phyloP scores from a whole-genome alignment of 2,797 vertebrate genomes.

The Australoheros facetus region DNA sequence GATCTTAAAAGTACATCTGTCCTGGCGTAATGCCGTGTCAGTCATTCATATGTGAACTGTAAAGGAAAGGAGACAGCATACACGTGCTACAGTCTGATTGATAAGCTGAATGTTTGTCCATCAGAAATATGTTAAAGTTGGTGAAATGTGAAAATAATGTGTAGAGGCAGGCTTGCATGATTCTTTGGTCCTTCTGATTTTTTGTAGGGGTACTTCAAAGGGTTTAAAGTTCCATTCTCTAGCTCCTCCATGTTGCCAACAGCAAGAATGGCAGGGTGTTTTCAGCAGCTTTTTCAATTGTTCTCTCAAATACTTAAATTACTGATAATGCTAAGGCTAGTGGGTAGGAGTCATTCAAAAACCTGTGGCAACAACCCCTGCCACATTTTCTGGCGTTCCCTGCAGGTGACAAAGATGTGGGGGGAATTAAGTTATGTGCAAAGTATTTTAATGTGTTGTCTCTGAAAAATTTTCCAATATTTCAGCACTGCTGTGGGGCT shows the following conservation, averaged over 20 bases:
- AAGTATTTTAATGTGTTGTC: conserved; percentile 34
- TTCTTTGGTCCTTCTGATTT: not conserved
- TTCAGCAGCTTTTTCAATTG: conserved; percentile 40
- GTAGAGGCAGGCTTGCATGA: not conserved
- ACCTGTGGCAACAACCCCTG: not conserved
- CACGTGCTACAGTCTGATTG: not conserved
- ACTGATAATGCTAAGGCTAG: conserved; percentile 26
- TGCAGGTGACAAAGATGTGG: conserved; percentile 14
- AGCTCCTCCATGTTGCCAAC: not conserved
- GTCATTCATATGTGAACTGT: not conserved
- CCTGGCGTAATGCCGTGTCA: not conserved
- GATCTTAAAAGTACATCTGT: not conserved
- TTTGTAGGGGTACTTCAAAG: conserved; percentile 24
- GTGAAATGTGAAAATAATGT: not conserved
- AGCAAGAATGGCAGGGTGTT: conserved; percentile 18
- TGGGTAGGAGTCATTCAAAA: conserved; percentile 39
- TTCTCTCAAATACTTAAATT: conserved; percentile 53
- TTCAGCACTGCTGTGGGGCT: not conserved
- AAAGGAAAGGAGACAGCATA: not conserved
- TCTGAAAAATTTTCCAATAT: too few relatives aligned
- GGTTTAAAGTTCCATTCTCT: conserved; percentile 13
- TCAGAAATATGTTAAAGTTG: not conserved
- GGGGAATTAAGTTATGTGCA: conserved; percentile 26
- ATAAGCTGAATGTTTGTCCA: not conserved
- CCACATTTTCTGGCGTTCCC: conserved; percentile 20